Base-by-base conservation (phyloP, 2,797 vertebrate genomes). In the Hipposideros larvatus region DNA sequence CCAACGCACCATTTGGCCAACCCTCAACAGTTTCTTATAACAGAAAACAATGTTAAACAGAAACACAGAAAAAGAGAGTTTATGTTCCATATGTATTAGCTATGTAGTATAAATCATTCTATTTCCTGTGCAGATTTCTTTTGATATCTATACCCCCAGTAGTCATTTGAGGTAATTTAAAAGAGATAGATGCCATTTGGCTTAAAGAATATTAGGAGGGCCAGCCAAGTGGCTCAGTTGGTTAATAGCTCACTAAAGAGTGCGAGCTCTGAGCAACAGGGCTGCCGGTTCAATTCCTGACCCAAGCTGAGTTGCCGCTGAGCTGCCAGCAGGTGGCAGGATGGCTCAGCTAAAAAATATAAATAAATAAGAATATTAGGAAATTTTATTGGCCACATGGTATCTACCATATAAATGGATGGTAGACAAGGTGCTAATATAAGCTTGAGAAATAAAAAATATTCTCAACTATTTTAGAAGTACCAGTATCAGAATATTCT, bases 391-490 rank as follows among this genome's bases (percentile, higher is more conserved):
- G 80, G 43, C 80, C 61, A 82, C 13, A 34, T 51, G 46, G 4
- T 37, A 41, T 66, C 88, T 43, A 85, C 66, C 34, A 15, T n/a
- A 75, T 51, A 82, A 85, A 19, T 71, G 18, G 26, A 41, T 70
- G 55, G 65, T 34, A 68, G 70, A 9, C 10, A 65, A 92, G 66
- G 9, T 90, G 61, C 57, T 91, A 43, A 73, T 43, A 43, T 61
- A n/a, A 87, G 57, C 53, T 41, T 87, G 68, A 88, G 75, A 90
- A 90, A 78, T 66, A 79, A 79, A 95, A 48, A 74, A 53, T 68
- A 26, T 51, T 90, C 66, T 43, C 65, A 90, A 84, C 71, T 26
- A 84, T 65, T 92, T 93, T 90, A 70, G n/a, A 84, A 90, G n/a
- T 65, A 84, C 37, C 63, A 87, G 6, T 94, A 70, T 65, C 65